Conservation (phyloP, 2,797 vertebrate species). For the Loris lydekkerianus region DNA sequence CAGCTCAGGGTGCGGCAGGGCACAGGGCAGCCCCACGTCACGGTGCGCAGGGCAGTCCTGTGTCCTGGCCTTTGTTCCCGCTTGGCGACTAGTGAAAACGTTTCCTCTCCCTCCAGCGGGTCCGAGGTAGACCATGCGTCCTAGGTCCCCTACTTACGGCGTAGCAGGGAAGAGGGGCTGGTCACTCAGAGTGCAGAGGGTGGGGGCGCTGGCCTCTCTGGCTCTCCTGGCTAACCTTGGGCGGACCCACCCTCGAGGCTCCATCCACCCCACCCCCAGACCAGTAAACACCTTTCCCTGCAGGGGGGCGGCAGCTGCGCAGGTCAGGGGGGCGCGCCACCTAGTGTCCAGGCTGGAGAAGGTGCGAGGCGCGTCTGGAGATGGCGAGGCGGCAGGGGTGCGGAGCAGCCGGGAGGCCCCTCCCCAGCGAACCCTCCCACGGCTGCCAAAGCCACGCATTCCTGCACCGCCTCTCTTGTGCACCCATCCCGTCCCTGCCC, state of each 20-base stretch:
- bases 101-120: background rate
- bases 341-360: conserved; percentile 64
- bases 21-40: background rate
- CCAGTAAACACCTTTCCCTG: conserved; percentile 59
- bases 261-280: conserved; percentile 37
- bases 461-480: background rate
- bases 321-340: conserved; percentile 57
- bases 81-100: background rate
- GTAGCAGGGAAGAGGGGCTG: background rate
- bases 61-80: background rate
- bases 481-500: background rate
- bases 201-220: conserved; percentile 21
- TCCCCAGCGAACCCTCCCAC: background rate
- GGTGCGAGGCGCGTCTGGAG: background rate
- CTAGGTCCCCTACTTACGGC: conserved; percentile 19
- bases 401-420: fast-evolving
- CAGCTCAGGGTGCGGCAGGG: background rate
- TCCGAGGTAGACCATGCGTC: background rate
- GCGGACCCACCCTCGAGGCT: background rate
- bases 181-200: conserved; percentile 4
- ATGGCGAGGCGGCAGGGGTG: fast-evolving
- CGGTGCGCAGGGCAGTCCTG: background rate
- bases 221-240: conserved; percentile 38
- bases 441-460: background rate
- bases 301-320: background rate